These are phyloP conservation scores for Chaetogeoica ovagalla DNA, from an alignment of 2,888 invertebrate species.

Conservation along the genomic window DNA sequence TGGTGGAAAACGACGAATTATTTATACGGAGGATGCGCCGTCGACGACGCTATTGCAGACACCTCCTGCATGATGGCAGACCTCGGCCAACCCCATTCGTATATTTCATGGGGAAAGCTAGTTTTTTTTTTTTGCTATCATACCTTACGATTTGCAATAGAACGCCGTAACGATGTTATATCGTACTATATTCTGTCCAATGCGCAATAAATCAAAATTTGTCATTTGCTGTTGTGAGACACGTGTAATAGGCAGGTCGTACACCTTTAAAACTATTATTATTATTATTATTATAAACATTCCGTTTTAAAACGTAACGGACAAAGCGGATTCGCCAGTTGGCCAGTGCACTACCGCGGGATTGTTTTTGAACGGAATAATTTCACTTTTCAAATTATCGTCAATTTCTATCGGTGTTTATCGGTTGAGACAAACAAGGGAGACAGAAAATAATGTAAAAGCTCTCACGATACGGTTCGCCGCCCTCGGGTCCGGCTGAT, in stretches of 20 bases:
- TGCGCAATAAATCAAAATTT: background rate
- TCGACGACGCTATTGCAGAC: slow-evolving; percentile 30
- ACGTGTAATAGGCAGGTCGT: background rate
- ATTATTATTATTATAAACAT: no score
- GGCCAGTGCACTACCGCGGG: no score
- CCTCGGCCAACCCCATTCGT: slow-evolving; percentile 28
- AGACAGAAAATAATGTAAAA: no score
- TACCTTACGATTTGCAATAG: slow-evolving; percentile 2
- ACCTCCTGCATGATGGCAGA: background rate
- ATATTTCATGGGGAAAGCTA: background rate
- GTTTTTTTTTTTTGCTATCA: background rate
- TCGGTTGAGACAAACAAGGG: no score
- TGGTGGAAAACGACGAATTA: slow-evolving; percentile 1
- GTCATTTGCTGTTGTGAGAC: background rate
- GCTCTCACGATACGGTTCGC: no score
- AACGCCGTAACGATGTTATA: background rate
- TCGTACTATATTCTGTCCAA: slow-evolving; percentile 41
- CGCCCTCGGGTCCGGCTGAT: no score
- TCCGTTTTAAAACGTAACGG: no score
- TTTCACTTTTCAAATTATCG: no score
- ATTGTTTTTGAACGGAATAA: no score
- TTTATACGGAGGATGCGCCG: slow-evolving; percentile 7
- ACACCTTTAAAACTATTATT: no score
- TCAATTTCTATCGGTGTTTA: no score
- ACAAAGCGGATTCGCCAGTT: no score